Percentiles rank a stretch among this genome's conserved stretches.
Conservation (phyloP, 2,797 vertebrate species). For the Helostoma temminkii region DNA sequence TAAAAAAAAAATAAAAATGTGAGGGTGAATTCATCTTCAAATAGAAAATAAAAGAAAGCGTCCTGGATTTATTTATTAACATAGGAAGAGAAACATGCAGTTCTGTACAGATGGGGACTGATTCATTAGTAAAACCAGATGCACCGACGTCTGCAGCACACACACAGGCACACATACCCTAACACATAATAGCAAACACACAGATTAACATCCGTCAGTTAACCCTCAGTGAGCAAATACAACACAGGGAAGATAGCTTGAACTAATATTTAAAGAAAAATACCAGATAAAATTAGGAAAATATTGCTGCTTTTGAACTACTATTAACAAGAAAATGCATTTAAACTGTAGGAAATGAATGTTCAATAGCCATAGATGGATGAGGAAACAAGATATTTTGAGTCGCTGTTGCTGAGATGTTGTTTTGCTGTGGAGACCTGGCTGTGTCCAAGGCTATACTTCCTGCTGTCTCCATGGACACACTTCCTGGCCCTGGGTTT, state of each 20-base stretch:
- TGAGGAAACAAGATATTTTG: conserved; percentile 15
- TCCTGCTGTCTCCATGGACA: conserved; percentile 72
- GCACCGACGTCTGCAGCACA: background rate
- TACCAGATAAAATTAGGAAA: background rate
- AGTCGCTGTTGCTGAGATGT: background rate
- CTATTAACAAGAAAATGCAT: background rate
- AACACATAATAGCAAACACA: background rate
- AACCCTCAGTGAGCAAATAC: background rate
- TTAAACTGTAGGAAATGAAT: background rate
- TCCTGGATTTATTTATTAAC: conserved; percentile 3
- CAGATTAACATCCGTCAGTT: background rate
- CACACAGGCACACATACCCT: background rate
- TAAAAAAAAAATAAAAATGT: background rate
- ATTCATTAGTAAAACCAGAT: conserved; percentile 22
- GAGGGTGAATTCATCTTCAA: background rate
- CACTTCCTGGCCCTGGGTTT: conserved; percentile 68
- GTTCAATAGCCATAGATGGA: background rate
- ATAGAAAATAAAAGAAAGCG: background rate
- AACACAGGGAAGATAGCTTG: background rate
- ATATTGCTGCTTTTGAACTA: background rate
- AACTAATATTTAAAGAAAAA: background rate
- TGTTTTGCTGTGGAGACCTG: conserved; percentile 45
- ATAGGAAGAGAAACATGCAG: conserved; percentile 2
- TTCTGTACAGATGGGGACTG: background rate
- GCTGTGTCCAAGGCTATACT: conserved; percentile 55